These are phyloP conservation scores for Semibalanus balanoides DNA, from an alignment of 1,140 invertebrate species.

Conservation along the genomic window DNA sequence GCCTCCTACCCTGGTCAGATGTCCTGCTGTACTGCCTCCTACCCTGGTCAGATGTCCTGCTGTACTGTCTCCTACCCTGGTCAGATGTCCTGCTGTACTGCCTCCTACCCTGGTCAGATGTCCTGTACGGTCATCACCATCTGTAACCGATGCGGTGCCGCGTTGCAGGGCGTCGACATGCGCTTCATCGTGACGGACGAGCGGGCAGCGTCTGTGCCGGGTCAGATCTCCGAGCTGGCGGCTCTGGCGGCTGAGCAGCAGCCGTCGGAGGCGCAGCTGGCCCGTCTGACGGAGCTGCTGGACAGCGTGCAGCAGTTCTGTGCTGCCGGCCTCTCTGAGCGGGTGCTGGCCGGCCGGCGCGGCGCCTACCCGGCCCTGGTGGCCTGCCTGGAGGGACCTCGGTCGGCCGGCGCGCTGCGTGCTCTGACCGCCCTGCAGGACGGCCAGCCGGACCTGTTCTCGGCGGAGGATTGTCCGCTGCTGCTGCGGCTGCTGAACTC, in stretches of 20 bases:
- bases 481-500: not conserved
- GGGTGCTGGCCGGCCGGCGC: not conserved
- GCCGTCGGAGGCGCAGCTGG: not conserved
- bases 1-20: no score
- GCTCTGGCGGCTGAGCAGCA: not conserved
- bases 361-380: not conserved
- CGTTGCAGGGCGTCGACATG: not conserved
- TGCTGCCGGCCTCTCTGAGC: not conserved
- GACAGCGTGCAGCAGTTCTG: not conserved
- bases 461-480: not conserved
- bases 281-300: not conserved
- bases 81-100: no score
- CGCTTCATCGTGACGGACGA: not conserved
- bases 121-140: no score
- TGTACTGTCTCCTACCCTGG: no score
- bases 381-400: not conserved
- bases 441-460: constrained; percentile 3
- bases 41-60: no score
- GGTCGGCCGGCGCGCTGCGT: not conserved
- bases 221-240: not conserved
- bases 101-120: no score
- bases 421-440: not conserved
- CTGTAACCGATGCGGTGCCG: no score
- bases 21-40: no score
- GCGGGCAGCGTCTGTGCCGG: not conserved